Conservation (phyloP, 2,113 vertebrate genomes). For the Cyphomyrus discorhynchus region DNA sequence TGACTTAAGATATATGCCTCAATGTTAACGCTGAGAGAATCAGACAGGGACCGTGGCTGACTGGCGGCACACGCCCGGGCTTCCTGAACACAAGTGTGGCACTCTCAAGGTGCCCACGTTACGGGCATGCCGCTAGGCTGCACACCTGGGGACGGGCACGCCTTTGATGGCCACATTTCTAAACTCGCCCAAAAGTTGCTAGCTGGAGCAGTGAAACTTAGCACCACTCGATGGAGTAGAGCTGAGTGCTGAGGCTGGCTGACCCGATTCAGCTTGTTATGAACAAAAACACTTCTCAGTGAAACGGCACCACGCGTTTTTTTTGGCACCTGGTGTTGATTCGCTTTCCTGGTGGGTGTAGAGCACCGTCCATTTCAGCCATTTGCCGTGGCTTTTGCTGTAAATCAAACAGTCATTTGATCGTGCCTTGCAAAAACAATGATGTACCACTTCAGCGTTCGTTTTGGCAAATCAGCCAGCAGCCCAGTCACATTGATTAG, state of each 20-base stretch:
- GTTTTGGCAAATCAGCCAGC: constrained; percentile 25
- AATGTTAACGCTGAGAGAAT: constrained; percentile 53
- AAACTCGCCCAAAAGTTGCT: not conserved
- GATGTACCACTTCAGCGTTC: constrained; percentile 21
- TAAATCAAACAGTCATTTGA: constrained; percentile 28
- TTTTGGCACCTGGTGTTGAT: not conserved
- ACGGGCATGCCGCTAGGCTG: constrained; percentile 24
- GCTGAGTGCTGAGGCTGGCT: not conserved
- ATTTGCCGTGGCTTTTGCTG: constrained; percentile 22
- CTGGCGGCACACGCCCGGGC: constrained; percentile 40
- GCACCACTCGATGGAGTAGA: not conserved
- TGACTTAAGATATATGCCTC: constrained; percentile 51
- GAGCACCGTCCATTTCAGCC: constrained; percentile 20
- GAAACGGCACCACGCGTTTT: not conserved
- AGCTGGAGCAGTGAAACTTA: not conserved
- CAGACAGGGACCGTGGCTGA: constrained; percentile 30
- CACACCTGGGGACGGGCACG: constrained; percentile 15
- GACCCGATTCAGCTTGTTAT: not conserved
- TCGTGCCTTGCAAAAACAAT: constrained; percentile 28
- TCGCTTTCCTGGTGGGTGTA: not conserved
- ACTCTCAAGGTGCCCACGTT: constrained; percentile 26
- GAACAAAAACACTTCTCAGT: not conserved
- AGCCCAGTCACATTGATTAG: not conserved
- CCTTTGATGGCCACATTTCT: constrained; percentile 37
- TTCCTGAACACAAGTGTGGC: constrained; percentile 29